A percentile compares a stretch with the other conserved stretches of the same genome.
Evolutionary conservation across 2,888 invertebrate species (phyloP).

Genomic region (Exocentrus adspersus): DNA sequence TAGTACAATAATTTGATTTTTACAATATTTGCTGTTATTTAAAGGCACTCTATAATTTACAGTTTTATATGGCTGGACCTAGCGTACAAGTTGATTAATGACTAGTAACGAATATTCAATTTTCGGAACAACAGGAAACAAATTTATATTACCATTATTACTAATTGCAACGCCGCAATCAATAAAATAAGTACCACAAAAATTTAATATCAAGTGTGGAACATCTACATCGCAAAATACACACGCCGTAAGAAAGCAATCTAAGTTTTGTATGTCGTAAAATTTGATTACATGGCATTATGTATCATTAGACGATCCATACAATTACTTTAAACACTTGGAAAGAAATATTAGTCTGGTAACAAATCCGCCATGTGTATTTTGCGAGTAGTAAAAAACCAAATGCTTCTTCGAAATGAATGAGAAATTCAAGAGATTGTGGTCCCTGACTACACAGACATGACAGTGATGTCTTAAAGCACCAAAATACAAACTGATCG

Average conservation of each 20-base stretch:
- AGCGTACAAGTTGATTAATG: slow-evolving; percentile 42
- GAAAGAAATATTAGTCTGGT: no score
- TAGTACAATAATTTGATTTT: slow-evolving; percentile 46
- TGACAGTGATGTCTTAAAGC: slow-evolving; percentile 42
- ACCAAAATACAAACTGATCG: slow-evolving; percentile 45
- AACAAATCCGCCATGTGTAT: background rate
- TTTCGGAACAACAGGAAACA: slow-evolving; percentile 30
- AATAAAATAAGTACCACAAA: slow-evolving; percentile 45
- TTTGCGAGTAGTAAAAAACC: slow-evolving; percentile 6
- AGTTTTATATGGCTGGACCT: slow-evolving; percentile 42
- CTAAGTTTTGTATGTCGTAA: no score
- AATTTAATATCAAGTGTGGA: slow-evolving; percentile 18
- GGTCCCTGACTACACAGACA: slow-evolving; percentile 45
- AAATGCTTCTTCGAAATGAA: slow-evolving; percentile 27
- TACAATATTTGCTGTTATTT: slow-evolving; percentile 48
- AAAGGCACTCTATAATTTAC: slow-evolving; percentile 51
- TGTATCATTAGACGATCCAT: no score
- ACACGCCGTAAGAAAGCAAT: no score
- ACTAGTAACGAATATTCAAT: slow-evolving; percentile 46
- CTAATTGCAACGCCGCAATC: slow-evolving; percentile 42
- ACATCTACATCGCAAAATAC: slow-evolving; percentile 20
- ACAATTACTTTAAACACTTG: no score
- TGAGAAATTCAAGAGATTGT: slow-evolving; percentile 28
- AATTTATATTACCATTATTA: slow-evolving; percentile 40
- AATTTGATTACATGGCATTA: no score